These are phyloP conservation scores for Trichomalopsis sarcophagae DNA, from an alignment of 1,140 invertebrate genomes.

Conservation along the genomic window DNA sequence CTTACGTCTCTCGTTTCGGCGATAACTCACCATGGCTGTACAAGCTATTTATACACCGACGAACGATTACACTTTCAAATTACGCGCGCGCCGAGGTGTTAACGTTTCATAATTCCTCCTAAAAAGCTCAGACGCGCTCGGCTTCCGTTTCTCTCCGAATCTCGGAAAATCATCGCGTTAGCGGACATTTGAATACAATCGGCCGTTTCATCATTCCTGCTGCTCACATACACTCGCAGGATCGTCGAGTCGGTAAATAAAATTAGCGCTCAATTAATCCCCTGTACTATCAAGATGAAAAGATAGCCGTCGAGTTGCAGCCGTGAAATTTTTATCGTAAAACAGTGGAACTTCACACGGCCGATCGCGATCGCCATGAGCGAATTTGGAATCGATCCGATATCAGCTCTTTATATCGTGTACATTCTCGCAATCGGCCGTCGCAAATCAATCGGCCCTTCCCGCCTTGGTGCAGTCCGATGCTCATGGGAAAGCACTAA, in stretches of 20 bases:
- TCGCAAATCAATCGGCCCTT: conserved; percentile 39
- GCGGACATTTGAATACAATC: conserved; percentile 23
- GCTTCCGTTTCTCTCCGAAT: neutral
- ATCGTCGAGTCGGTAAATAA: neutral
- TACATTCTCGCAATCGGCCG: neutral
- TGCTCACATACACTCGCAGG: neutral
- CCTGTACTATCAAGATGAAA: neutral
- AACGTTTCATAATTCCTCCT: neutral
- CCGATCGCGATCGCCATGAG: neutral
- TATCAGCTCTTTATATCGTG: neutral
- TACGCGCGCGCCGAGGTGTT: too few relatives aligned
- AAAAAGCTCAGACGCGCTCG: neutral
- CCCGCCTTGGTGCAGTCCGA: neutral
- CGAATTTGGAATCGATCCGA: conserved; percentile 1
- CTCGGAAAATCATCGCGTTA: neutral
- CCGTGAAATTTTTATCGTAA: neutral
- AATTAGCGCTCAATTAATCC: neutral
- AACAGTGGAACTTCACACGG: neutral
- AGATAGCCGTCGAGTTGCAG: too few relatives aligned
- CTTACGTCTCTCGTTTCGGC: neutral
- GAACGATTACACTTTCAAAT: neutral
- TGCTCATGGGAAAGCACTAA: conserved; percentile 29
- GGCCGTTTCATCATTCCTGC: neutral
- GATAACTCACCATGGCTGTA: neutral
- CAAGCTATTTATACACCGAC: too few relatives aligned